These are phyloP conservation scores for Lepidurus couesii DNA, from an alignment of 1,140 invertebrate species.

Conservation along the genomic window DNA sequence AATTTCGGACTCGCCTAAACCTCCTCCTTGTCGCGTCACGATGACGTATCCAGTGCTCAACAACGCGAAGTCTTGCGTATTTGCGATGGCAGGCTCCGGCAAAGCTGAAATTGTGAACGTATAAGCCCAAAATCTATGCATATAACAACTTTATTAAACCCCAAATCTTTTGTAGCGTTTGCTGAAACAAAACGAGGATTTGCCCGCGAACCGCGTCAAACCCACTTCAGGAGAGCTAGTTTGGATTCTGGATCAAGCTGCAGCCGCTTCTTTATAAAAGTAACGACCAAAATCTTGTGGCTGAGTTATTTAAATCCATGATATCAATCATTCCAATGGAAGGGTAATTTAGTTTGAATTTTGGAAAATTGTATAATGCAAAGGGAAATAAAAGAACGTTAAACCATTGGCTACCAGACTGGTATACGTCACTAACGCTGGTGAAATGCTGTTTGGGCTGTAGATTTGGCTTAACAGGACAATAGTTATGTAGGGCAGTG, in stretches of 20 bases:
- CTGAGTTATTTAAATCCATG: not conserved
- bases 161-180: conserved; percentile 56
- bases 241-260: conserved; percentile 72
- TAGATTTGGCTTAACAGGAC: not conserved
- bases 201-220: conserved; percentile 66
- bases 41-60: conserved; percentile 90
- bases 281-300: not conserved
- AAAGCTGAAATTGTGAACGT: conserved; percentile 90
- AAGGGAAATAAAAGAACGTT: not conserved
- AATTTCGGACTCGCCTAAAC: conserved; percentile 91
- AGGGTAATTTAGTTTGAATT: not conserved
- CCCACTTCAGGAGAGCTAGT: conserved; percentile 61
- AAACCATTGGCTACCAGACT: not conserved
- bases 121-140: conserved; percentile 45
- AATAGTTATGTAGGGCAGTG: not conserved
- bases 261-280: conserved; percentile 47
- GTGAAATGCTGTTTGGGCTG: not conserved
- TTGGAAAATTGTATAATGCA: conserved; percentile 2
- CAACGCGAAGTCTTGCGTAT: conserved; percentile 72
- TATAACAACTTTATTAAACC: not conserved
- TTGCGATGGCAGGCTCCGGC: conserved; percentile 71
- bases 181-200: conserved; percentile 60
- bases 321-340: not conserved
- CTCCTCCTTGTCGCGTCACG: conserved; percentile 83
- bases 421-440: not conserved